A percentile compares a stretch with the other conserved stretches of the same genome.
These are phyloP conservation scores for Portunus trituberculatus DNA, from an alignment of 1,140 invertebrate genomes.

Conservation along the genomic window DNA sequence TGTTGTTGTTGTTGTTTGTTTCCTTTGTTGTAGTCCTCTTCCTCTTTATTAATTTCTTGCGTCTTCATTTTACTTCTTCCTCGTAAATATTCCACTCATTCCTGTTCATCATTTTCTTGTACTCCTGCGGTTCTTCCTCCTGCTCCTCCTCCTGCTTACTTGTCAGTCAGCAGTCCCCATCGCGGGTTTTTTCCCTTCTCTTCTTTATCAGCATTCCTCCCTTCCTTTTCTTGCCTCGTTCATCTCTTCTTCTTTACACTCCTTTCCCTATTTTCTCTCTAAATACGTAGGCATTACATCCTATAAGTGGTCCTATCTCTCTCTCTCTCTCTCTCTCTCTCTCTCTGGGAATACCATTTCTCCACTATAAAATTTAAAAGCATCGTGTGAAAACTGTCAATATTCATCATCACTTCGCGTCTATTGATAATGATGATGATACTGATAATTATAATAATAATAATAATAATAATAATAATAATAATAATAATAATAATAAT, in stretches of 20 bases:
- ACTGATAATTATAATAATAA: neutral
- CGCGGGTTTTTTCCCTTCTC: neutral
- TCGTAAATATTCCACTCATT: too few species aligned
- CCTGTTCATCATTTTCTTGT: too few species aligned
- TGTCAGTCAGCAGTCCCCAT: neutral
- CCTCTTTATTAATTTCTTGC: too few species aligned
- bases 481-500: slow-evolving; percentile 18
- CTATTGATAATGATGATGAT: too few species aligned
- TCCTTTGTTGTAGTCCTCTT: too few species aligned
- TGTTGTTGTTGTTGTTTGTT: too few species aligned
- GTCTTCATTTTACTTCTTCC: too few species aligned
- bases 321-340: slow-evolving; percentile 49
- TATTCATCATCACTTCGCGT: too few species aligned
- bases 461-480: neutral
- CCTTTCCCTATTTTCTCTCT: too few species aligned
- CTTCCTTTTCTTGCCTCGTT: neutral
- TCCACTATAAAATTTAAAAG: too few species aligned
- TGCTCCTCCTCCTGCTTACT: neutral
- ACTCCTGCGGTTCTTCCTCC: neutral
- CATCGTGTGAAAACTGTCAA: too few species aligned
- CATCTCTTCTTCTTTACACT: too few species aligned
- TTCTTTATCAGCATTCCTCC: neutral
- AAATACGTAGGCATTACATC: neutral
- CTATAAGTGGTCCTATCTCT: neutral
- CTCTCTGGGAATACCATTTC: neutral